phyloP scores from a whole-genome alignment of 2,113 vertebrate genomes.

The Gila orcuttii region DNA sequence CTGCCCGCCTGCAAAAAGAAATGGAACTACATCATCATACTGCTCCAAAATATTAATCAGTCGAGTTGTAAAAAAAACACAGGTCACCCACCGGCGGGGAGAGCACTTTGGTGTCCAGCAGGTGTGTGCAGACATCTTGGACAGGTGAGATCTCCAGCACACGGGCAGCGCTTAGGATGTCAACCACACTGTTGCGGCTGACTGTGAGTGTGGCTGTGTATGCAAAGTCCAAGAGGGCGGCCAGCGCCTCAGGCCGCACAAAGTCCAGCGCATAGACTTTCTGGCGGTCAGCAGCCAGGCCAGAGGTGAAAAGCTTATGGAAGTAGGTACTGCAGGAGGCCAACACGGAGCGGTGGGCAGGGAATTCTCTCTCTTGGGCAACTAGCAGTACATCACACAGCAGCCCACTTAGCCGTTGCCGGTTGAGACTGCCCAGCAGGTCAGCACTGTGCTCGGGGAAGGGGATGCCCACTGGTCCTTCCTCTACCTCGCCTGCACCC shows the following conservation, averaged over 20 bases:
- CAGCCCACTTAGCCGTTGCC: constrained; percentile 90
- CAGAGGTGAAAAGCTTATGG: constrained; percentile 98
- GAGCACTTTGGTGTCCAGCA: constrained; percentile 97
- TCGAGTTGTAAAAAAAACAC: not conserved
- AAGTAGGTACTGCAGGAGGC: constrained; percentile 98
- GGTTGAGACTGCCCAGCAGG: constrained; percentile 92
- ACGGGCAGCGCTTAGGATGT: constrained; percentile 91
- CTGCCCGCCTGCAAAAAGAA: constrained; percentile 70
- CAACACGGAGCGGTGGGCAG: constrained; percentile 96
- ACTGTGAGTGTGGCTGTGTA: constrained; percentile 97
- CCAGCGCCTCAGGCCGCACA: constrained; percentile 88
- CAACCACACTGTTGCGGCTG: constrained; percentile 90
- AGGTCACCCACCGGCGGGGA: constrained; percentile 73
- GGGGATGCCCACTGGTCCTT: constrained; percentile 97
- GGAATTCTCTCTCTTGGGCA: constrained; percentile 91
- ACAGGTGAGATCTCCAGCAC: constrained; percentile 94
- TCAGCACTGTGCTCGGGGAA: constrained; percentile 98
- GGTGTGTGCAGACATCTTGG: constrained; percentile 93
- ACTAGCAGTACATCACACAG: constrained; percentile 96
- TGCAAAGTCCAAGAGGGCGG: constrained; percentile 95
- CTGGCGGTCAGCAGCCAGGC: constrained; percentile 90
- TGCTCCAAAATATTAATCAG: not conserved
- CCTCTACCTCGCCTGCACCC: constrained; percentile 81
- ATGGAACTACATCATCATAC: not conserved
- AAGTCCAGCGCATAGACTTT: constrained; percentile 97